A percentile compares a stretch with the other conserved stretches of the same genome.
Conservation (phyloP, 2,888 invertebrate species). For the Holacanthella duospinosa region DNA sequence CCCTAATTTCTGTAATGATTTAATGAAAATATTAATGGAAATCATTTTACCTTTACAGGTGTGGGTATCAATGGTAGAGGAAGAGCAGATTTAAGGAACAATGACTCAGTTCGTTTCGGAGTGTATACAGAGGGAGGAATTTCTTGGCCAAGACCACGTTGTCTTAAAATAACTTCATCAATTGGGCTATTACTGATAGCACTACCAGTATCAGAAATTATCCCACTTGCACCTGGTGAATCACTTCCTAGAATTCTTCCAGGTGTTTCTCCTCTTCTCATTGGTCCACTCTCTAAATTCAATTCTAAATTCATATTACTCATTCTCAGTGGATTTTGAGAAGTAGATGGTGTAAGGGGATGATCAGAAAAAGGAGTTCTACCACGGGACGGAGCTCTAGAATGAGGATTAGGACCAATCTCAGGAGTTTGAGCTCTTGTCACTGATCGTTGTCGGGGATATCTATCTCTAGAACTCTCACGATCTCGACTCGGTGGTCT, state of each 20-base stretch:
- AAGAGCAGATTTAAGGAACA: slow-evolving; percentile 56
- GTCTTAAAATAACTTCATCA: slow-evolving; percentile 69
- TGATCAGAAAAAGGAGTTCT: slow-evolving; percentile 32
- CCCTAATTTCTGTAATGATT: no score
- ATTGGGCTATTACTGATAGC: slow-evolving; percentile 48
- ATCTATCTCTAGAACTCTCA: slow-evolving; percentile 44
- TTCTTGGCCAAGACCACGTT: slow-evolving; percentile 73
- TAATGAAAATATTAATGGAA: no score
- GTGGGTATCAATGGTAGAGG: slow-evolving; percentile 13
- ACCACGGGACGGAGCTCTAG: slow-evolving; percentile 42
- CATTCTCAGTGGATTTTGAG: background rate
- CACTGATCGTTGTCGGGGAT: slow-evolving; percentile 62
- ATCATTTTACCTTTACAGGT: background rate
- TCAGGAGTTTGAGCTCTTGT: slow-evolving; percentile 35
- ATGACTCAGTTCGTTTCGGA: slow-evolving; percentile 82
- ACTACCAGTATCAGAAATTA: slow-evolving; percentile 23
- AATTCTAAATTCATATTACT: slow-evolving; percentile 2
- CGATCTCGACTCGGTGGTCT: slow-evolving; percentile 72
- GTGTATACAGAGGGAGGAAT: slow-evolving; percentile 65
- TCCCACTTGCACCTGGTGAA: slow-evolving; percentile 22
- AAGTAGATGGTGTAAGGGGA: background rate
- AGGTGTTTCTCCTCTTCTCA: slow-evolving; percentile 41
- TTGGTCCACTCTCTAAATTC: slow-evolving; percentile 39
- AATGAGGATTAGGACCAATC: slow-evolving; percentile 44
- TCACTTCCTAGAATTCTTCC: slow-evolving; percentile 44